Base-by-base conservation (phyloP, 2,113 vertebrate species). In the Pholis gunnellus region DNA sequence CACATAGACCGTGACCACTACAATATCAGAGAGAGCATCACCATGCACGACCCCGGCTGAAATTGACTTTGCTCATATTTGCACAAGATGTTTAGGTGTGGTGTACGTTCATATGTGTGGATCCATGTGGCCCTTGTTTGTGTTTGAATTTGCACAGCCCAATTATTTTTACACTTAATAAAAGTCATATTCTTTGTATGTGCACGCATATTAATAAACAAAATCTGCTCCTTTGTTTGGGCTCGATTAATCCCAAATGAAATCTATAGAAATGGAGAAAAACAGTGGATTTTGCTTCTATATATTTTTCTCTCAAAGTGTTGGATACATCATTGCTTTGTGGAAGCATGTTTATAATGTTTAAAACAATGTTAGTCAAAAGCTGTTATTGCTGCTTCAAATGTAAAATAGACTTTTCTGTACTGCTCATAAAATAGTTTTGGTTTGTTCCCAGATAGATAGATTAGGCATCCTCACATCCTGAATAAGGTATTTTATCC, bases 1-100 rank as follows among this genome's bases (percentile, higher is more conserved):
- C 89, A 93, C 91, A 88, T 83, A 84, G 81, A 93, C 84, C 85
- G 72, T 93, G 94, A 94, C 91, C 92, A 94, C 88, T 84, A 88
- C 91, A 92, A 86, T 94, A 94, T 93, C 94, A 91, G 79, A 90
- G 60, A 79, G 79, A 84, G 86, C 93, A 93, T 94, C 92, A 87
- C 86, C 91, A 91, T 92, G 89, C 88, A 91, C 81, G 60, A 87
- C 90, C 83, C 76, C 18, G 7, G 75, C 85, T 91, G 72, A 92
- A 91, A 94, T 93, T 86, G 90, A 92, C 90, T 93, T 91, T 81
- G 86, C 84, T 85, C 80, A 59, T 91, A 91, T 93, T 92, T 90
- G 83, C 84, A 67, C 81, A 80, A 82, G 85, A 83, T 90, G 75
- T 91, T 89, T 90, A 86, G 85, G 87, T 86, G 84, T 83, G 67